Base-by-base conservation (phyloP, 2,888 invertebrate genomes). In the Aradus depressus region DNA sequence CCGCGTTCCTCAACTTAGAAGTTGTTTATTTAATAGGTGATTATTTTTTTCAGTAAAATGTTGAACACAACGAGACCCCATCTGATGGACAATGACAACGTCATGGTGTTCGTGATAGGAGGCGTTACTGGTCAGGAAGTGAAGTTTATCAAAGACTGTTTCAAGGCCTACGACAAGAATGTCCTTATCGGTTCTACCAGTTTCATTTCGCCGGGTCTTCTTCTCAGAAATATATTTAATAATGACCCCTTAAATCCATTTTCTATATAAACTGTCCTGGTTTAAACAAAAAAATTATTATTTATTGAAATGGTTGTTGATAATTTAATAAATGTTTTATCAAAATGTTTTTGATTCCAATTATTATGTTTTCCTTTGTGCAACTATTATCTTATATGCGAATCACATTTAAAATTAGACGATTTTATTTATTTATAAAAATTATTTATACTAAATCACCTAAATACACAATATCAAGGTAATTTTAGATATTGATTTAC, bases 101-200 rank as follows among this genome's bases (percentile, higher is more conserved):
- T 82, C 50, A 73, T 83, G 18, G 64, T 83, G 12, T 81, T 76
- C 61, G 71, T 82, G 6, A 65, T 82, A 10, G 82, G 83, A 5
- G 82, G 82, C 5, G 67, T 81, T 3, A 79, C 80, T 0, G 73
- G 75, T 0, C 76, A 79, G 53, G 82, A 83, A 65, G 75, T 69
- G 4, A 64, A 66, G 51, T 63, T 65, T 44, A 64, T 71, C 10
- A 62, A 62, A 54, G 69, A 70, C 25, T 59, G 62, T 1, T 55
- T 67, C 8, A 47, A 52, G 54, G 59, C 44, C 22, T 54, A 49
- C 35, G 52, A 51, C 5, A 59, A 58, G 31, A 41, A 55, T 38
- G 59, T 61, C 3, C 50, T 61, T 16, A 34, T 62, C 16, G 62
- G 59, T n/a, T 58, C 60, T 5, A 60, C 62, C 14, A 55, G 58